Evolutionary conservation across 2,113 vertebrate species (phyloP).

Genomic region (Oncorhynchus gorbuscha): DNA sequence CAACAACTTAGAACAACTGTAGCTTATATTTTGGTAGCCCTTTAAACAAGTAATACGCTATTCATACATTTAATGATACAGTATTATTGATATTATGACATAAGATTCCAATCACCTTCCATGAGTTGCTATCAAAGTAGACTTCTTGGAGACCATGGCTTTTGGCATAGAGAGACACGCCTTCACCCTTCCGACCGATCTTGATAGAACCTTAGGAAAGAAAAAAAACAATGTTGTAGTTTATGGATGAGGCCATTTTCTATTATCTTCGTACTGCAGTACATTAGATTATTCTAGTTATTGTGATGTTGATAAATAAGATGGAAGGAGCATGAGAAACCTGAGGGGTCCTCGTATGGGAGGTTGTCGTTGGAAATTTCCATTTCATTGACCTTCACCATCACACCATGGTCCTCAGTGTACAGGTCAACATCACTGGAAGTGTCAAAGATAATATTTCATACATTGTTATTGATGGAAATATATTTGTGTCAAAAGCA

Average conservation of each 20-base stretch:
- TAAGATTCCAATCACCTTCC: conserved; percentile 21
- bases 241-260: background rate
- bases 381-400: conserved; percentile 55
- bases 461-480: background rate
- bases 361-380: conserved; percentile 49
- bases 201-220: conserved; percentile 47
- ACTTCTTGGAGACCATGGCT: conserved; percentile 36
- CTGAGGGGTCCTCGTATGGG: conserved; percentile 54
- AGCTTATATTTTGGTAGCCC: background rate
- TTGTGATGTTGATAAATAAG: conserved; percentile 7
- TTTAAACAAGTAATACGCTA: background rate
- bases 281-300: background rate
- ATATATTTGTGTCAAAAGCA: background rate
- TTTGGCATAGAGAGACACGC: conserved; percentile 28
- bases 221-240: background rate
- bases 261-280: background rate
- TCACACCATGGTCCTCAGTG: background rate
- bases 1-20: background rate
- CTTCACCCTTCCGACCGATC: conserved; percentile 21
- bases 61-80: background rate
- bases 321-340: background rate
- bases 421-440: conserved; percentile 31
- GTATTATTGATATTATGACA: background rate
- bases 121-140: conserved; percentile 27
- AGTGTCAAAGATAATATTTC: background rate